Evolutionary conservation across 2,113 vertebrate species (phyloP).

Genomic region (Centrocercus urophasianus): DNA sequence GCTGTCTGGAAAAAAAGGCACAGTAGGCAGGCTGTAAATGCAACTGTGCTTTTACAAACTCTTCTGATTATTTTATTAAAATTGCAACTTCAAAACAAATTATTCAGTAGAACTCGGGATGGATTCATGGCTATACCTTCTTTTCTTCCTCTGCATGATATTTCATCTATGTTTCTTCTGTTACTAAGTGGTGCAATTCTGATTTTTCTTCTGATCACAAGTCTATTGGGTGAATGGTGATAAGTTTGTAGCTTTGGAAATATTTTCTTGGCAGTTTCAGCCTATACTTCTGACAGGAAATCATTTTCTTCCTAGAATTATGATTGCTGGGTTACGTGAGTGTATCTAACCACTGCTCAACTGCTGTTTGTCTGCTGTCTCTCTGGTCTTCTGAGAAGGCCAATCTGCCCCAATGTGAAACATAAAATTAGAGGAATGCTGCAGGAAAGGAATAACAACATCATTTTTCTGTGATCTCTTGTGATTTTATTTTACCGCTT

Average conservation of each 20-base stretch:
- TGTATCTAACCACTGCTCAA: constrained; percentile 47
- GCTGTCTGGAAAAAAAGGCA: constrained; percentile 16
- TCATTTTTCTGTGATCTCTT: constrained; percentile 64
- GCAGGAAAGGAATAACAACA: constrained; percentile 62
- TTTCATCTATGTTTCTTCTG: neutral
- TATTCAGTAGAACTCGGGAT: constrained; percentile 2
- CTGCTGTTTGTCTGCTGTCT: constrained; percentile 55
- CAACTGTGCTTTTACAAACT: constrained; percentile 12
- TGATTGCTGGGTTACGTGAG: constrained; percentile 64
- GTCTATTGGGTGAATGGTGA: constrained; percentile 53
- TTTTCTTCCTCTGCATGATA: neutral
- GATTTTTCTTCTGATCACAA: constrained; percentile 37
- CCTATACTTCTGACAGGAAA: constrained; percentile 69
- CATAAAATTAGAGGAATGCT: constrained; percentile 68
- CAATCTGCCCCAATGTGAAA: constrained; percentile 38
- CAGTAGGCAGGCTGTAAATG: constrained; percentile 14
- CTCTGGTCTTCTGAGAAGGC: constrained; percentile 53
- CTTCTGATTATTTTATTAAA: neutral
- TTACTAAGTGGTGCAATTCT: constrained; percentile 1
- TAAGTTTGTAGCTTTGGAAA: constrained; percentile 61
- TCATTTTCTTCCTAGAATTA: constrained; percentile 59
- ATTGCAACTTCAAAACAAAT: constrained; percentile 17
- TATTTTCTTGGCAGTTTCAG: constrained; percentile 59
- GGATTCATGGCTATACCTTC: neutral
- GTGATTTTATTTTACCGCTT: constrained; percentile 59